Conservation (phyloP, 1,140 invertebrate genomes). For the Charaxes varanes region DNA sequence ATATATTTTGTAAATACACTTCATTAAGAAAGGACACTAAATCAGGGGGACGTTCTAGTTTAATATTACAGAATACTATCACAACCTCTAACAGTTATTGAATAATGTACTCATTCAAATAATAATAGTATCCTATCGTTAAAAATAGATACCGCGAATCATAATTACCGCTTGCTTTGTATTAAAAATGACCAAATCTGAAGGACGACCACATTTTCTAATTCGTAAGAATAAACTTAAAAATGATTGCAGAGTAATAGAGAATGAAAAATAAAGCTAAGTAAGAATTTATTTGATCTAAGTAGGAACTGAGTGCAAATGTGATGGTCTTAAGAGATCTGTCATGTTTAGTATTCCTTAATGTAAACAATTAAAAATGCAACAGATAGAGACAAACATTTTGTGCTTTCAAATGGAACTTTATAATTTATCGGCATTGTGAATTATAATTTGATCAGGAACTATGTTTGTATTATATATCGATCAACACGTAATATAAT, state of each 20-base stretch:
- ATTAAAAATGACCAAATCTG: conserved; percentile 21
- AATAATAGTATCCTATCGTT: not conserved
- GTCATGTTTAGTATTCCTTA: conserved; percentile 31
- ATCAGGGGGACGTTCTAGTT: too few species aligned
- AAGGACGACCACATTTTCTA: conserved; percentile 63
- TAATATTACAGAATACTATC: conserved; percentile 12
- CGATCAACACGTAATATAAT: conserved; percentile 20
- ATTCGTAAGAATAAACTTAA: conserved; percentile 26
- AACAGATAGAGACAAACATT: conserved; percentile 36
- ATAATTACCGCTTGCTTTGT: not conserved
- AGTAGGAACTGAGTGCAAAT: conserved; percentile 71
- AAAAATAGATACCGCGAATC: not conserved
- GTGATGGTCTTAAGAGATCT: conserved; percentile 59
- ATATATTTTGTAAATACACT: too few species aligned
- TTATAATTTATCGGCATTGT: conserved; percentile 31
- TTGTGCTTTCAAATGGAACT: conserved; percentile 11
- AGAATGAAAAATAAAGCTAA: conserved; percentile 53
- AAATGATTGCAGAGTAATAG: conserved; percentile 30
- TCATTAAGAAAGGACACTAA: too few species aligned
- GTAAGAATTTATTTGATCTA: conserved; percentile 59
- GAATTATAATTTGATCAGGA: conserved; percentile 34
- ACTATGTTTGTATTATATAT: conserved; percentile 35
- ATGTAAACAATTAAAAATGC: conserved; percentile 51
- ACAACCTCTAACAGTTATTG: conserved; percentile 18
- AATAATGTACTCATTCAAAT: conserved; percentile 6